These are phyloP conservation scores for Montifringilla adamsi DNA, from an alignment of 2,113 vertebrate genomes.

Conservation along the genomic window DNA sequence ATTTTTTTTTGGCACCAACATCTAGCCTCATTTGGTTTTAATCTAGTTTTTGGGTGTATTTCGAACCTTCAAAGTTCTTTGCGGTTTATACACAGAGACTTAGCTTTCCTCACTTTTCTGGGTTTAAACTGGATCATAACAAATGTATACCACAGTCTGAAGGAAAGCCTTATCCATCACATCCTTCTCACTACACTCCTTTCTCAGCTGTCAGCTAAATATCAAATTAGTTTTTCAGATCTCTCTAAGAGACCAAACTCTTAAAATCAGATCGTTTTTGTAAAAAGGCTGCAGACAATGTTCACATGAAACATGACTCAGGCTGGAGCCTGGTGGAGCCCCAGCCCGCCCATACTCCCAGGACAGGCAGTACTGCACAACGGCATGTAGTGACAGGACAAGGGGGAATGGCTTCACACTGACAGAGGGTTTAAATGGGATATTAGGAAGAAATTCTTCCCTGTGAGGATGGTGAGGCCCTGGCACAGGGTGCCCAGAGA, in stretches of 20 bases:
- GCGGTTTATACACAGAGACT: background rate
- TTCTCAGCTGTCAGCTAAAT: background rate
- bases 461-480: background rate
- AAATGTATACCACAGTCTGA: background rate
- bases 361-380: background rate
- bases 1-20: background rate
- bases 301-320: background rate
- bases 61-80: background rate
- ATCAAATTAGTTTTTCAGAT: background rate
- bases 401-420: background rate
- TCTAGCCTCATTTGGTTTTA: background rate
- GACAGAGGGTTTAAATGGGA: background rate
- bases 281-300: background rate
- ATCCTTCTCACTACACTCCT: background rate
- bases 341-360: fast-evolving
- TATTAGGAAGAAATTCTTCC: background rate
- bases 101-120: background rate
- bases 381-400: background rate
- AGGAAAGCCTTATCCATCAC: background rate
- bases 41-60: background rate
- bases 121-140: background rate
- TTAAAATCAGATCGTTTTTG: background rate
- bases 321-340: background rate
- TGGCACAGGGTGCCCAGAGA: background rate
- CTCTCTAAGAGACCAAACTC: background rate